These are phyloP conservation scores for Acanthurus lineatus DNA, from an alignment of 2,797 vertebrate genomes.

Conservation along the genomic window DNA sequence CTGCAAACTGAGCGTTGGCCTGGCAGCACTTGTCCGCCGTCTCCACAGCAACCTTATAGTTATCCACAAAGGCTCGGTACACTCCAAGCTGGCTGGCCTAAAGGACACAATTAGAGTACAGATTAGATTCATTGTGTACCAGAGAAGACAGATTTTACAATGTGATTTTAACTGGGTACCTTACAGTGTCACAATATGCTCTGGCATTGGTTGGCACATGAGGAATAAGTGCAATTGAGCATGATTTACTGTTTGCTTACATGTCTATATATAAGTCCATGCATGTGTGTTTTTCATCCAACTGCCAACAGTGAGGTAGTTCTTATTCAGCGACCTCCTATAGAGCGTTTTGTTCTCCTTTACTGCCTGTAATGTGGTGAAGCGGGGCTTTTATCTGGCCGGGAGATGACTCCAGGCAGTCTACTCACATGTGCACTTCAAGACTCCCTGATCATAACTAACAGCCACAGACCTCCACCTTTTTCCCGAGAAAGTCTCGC, in stretches of 20 bases:
- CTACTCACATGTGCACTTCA: conserved; percentile 67
- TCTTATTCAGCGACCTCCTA: conserved; percentile 66
- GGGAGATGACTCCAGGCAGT: conserved; percentile 80
- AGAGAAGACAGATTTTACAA: conserved; percentile 4
- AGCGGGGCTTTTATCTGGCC: conserved; percentile 79
- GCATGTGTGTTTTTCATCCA: conserved; percentile 32
- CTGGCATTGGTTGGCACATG: conserved; percentile 6
- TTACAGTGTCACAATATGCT: neutral
- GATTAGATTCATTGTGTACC: conserved; percentile 24
- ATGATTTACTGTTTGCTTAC: conserved; percentile 25
- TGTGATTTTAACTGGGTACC: neutral
- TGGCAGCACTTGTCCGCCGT: conserved; percentile 99
- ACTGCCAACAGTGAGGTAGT: conserved; percentile 49
- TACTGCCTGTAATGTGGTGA: conserved; percentile 73
- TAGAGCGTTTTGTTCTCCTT: conserved; percentile 65
- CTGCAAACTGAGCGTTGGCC: conserved; percentile 96
- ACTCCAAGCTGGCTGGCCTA: conserved; percentile 98
- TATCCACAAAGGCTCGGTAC: conserved; percentile 99
- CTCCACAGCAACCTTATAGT: conserved; percentile 98
- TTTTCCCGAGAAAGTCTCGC: conserved; percentile 16
- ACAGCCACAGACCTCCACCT: conserved; percentile 52
- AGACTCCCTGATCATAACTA: conserved; percentile 49
- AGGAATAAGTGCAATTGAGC: conserved; percentile 9
- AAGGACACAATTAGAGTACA: conserved; percentile 26
- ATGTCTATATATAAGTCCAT: conserved; percentile 8